A percentile compares a stretch with the other conserved stretches of the same genome.
phyloP scores from a whole-genome alignment of 2,888 invertebrate species.

The Heterodera filipjevi region DNA sequence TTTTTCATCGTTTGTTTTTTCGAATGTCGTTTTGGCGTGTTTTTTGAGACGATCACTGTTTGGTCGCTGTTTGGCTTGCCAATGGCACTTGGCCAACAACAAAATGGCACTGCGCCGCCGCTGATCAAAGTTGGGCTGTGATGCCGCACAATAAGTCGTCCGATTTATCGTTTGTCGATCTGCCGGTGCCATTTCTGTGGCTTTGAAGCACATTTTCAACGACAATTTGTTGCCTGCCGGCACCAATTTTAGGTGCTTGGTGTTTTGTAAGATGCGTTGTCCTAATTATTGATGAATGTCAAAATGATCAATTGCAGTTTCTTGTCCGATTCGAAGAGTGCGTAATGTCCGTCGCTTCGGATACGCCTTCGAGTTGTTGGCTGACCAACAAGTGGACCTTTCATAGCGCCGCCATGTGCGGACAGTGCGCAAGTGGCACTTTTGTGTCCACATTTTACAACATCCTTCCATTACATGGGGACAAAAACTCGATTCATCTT shows the following conservation, averaged over 20 bases:
- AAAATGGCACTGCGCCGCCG: background rate
- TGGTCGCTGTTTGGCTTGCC: background rate
- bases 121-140: slow-evolving; percentile 71
- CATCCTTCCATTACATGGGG: slow-evolving; percentile 48
- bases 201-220: slow-evolving; percentile 43
- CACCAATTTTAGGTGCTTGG: slow-evolving; percentile 31
- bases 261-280: no score
- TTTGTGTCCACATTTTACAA: slow-evolving; percentile 44
- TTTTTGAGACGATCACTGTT: background rate
- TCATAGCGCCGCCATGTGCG: slow-evolving; percentile 52
- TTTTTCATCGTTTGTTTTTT: background rate
- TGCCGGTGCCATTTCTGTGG: slow-evolving; percentile 50
- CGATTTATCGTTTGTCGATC: slow-evolving; percentile 30
- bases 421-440: slow-evolving; percentile 29
- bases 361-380: slow-evolving; percentile 44
- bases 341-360: slow-evolving; percentile 37
- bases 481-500: slow-evolving; percentile 14
- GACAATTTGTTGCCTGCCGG: slow-evolving; percentile 37
- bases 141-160: slow-evolving; percentile 36
- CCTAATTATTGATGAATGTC: no score
- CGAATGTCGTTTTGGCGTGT: background rate
- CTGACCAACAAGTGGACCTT: slow-evolving; percentile 46
- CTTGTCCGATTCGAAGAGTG: slow-evolving; percentile 43
- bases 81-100: background rate
- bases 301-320: slow-evolving; percentile 21